Conservation (phyloP, 2,797 vertebrate species). For the Mormyrops attenuatus region DNA sequence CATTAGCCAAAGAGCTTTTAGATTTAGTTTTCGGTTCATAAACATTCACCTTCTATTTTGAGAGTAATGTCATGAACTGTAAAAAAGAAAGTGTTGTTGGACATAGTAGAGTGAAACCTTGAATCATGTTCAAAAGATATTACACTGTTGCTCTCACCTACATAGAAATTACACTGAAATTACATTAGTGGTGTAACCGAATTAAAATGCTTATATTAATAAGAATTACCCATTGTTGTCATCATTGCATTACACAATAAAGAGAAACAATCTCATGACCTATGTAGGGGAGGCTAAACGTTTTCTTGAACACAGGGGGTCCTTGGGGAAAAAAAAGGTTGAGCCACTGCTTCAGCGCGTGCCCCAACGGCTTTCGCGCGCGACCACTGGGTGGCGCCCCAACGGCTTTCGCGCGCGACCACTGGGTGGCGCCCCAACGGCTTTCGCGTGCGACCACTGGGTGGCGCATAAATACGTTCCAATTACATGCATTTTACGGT, state of each 20-base stretch:
- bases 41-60: neutral
- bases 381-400: neutral
- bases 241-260: neutral
- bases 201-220: neutral
- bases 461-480: neutral
- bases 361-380: neutral
- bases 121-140: neutral
- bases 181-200: neutral
- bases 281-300: neutral
- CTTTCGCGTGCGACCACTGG: no score
- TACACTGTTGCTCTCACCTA: neutral
- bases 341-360: neutral
- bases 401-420: neutral
- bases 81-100: neutral
- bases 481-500: neutral
- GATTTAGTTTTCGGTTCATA: neutral
- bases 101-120: neutral
- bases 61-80: neutral
- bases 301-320: neutral
- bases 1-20: neutral
- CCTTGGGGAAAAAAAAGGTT: neutral
- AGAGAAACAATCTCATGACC: neutral
- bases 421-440: neutral
- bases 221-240: neutral
- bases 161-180: no score